Percentiles rank a stretch among this genome's conserved stretches.
Conservation (phyloP, 2,797 vertebrate genomes). For the Thripadectes ignobilis region DNA sequence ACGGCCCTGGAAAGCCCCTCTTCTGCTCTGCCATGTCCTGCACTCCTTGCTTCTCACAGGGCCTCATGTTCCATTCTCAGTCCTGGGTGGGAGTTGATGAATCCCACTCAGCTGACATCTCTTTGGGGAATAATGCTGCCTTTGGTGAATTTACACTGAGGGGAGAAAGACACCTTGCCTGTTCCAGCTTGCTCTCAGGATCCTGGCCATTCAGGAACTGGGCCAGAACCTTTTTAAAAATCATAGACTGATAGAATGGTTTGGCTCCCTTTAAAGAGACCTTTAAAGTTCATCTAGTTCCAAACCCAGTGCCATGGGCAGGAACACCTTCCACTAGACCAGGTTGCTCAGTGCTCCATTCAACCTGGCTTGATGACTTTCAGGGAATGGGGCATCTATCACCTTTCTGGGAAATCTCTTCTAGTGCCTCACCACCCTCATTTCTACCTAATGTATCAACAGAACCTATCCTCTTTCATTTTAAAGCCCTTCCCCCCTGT, state of each 20-base stretch:
- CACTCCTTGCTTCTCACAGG: not conserved
- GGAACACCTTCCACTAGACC: not conserved
- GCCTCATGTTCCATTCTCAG: rapidly evolving
- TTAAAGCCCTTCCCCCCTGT: not conserved
- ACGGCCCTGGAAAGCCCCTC: rapidly evolving
- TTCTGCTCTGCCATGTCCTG: not conserved
- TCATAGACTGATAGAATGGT: not conserved
- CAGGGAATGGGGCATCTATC: not conserved
- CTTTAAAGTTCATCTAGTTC: not conserved
- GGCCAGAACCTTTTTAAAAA: not conserved
- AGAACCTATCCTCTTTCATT: not conserved
- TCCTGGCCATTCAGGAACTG: not conserved
- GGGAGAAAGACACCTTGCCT: not conserved
- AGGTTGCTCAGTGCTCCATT: not conserved
- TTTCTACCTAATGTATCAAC: not conserved
- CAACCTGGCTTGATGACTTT: not conserved
- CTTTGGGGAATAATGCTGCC: not conserved
- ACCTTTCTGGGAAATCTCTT: not conserved
- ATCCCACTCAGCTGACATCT: not conserved
- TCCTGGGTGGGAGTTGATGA: not conserved
- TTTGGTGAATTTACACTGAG: not conserved
- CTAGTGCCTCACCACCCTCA: not conserved
- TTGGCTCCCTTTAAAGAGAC: not conserved
- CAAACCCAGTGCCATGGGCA: not conserved
- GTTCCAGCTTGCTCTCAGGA: not conserved